Evolutionary conservation across 2,797 vertebrate genomes (phyloP).

Genomic region (Mormyrops boulengeri): DNA sequence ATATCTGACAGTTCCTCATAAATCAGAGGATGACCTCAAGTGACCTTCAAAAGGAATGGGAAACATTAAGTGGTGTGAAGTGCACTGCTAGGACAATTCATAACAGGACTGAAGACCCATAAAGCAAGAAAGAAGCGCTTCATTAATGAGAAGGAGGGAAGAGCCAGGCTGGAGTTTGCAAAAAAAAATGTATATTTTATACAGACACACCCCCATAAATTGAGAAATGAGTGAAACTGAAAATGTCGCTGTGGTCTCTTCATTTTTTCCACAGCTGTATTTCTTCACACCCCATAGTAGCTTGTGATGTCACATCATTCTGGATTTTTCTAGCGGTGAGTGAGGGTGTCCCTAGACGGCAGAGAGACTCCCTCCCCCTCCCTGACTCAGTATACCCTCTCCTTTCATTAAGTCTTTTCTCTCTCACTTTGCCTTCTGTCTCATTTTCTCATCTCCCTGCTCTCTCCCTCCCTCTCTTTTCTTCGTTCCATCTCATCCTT

Average conservation of each 20-base stretch:
- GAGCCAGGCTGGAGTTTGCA: background rate
- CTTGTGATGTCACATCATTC: background rate
- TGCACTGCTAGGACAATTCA: background rate
- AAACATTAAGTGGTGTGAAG: background rate
- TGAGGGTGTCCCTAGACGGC: background rate
- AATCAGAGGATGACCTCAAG: background rate
- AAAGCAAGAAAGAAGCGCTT: background rate
- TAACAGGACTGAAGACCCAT: background rate
- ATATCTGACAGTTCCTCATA: background rate
- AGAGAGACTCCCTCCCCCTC: background rate
- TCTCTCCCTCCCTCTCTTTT: background rate
- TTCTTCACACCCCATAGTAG: background rate
- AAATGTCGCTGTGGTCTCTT: background rate
- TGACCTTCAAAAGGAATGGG: background rate
- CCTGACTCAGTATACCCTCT: background rate
- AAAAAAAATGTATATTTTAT: background rate
- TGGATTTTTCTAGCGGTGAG: background rate
- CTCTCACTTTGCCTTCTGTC: background rate
- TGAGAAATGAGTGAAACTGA: background rate
- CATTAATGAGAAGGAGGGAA: background rate
- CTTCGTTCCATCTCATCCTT: constrained; percentile 19
- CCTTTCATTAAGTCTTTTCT: background rate
- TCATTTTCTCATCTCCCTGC: background rate
- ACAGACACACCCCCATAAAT: background rate
- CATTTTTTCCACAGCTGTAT: background rate